Base-by-base conservation (phyloP, 1,140 invertebrate genomes). In the Aphelenchoides besseyi region DNA sequence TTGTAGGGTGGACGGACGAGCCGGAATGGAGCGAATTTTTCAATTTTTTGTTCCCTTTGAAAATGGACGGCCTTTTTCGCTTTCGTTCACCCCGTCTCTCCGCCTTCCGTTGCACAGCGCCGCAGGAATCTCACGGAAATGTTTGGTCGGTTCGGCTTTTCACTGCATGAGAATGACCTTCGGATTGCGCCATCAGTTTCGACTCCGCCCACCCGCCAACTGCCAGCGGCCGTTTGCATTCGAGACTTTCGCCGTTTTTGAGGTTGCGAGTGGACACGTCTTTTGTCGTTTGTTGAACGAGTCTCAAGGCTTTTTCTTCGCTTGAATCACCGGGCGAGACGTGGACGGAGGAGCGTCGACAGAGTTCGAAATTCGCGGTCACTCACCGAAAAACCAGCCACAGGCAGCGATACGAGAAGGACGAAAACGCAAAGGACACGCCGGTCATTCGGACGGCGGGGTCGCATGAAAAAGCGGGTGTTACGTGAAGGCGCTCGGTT, bases 41-140 rank as follows among this genome's bases (percentile, higher is more conserved):
- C 41, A 48, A 48, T 48, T 48, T 48, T 48, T 48, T 48, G 41
- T 48, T 48, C 41, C 41, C 41, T 48, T n/a, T n/a, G n/a, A n/a
- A n/a, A n/a, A n/a, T n/a, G n/a, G n/a, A n/a, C n/a, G n/a, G n/a
- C n/a, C n/a, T n/a, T n/a, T n/a, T n/a, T n/a, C n/a, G n/a, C n/a
- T n/a, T 48, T 48, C 41, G 41, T 48, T 48, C 41, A 23, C 41
- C n/a, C n/a, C 41, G 41, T 48, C 41, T 23, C 12, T 23, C 41
- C 41, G 41, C 41, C 41, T 48, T 23, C 41, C 41, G 12, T 48
- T 12, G 23, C 12, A 23, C 41, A 12, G 41, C 41, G 12, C 12
- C 12, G 23, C 41, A 23, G 41, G 41, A 48, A 48, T 48, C 41
- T 48, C 41, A 48, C 41, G 41, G 41, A 48, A 12, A 23, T 23